Conservation (phyloP, 2,113 vertebrate genomes). For the Litocranius walleri region DNA sequence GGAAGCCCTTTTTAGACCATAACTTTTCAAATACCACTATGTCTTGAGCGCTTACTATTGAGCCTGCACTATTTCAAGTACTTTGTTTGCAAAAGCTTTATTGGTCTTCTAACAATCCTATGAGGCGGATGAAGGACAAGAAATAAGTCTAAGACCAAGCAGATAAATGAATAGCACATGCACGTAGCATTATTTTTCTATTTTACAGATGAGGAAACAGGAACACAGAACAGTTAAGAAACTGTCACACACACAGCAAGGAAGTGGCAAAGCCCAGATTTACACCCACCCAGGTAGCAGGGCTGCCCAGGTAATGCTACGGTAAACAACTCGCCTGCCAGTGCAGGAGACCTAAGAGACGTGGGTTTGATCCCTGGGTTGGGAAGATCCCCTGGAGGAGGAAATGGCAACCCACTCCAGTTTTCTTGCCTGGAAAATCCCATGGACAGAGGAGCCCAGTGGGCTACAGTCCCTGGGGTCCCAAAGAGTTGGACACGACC, state of each 20-base stretch:
- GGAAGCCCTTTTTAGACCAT: not conserved
- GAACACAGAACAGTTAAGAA: not conserved
- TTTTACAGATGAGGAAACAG: not conserved
- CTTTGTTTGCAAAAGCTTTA: not conserved
- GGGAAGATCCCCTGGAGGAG: not conserved
- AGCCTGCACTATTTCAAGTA: not conserved
- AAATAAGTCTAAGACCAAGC: not conserved
- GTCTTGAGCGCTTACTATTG: not conserved
- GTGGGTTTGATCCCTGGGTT: not conserved
- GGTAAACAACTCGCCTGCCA: not conserved
- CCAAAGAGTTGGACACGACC: not conserved
- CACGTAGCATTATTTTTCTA: not conserved
- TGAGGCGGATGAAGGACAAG: not conserved
- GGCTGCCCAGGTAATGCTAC: not conserved
- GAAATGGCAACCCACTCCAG: not conserved
- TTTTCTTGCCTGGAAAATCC: not conserved
- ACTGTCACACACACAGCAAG: not conserved
- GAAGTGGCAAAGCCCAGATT: not conserved
- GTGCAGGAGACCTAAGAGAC: not conserved
- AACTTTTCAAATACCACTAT: not conserved
- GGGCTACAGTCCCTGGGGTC: not conserved
- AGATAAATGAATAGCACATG: not conserved
- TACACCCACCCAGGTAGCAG: not conserved
- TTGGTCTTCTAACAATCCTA: not conserved
- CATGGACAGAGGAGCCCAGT: no score